Conservation (phyloP, 1,140 invertebrate genomes). For the Bombus confusus region DNA sequence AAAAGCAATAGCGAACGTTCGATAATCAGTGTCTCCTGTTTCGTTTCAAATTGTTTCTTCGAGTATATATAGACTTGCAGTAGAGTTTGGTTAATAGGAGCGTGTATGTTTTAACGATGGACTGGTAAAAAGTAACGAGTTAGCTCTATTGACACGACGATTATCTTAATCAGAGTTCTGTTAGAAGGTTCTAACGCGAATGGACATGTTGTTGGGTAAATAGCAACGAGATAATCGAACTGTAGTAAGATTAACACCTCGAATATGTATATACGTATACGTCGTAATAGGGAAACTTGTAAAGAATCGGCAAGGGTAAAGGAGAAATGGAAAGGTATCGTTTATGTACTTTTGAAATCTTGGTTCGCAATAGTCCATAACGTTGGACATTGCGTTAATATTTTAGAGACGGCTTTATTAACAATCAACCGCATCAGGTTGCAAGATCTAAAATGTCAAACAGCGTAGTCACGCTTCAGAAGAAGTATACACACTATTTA, state of each 20-base stretch:
- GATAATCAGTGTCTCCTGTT: background rate
- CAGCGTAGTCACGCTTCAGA: conserved; percentile 28
- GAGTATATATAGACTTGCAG: background rate
- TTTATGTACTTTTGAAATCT: background rate
- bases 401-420: conserved; percentile 1
- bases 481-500: conserved; percentile 26
- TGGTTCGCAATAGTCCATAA: background rate
- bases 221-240: background rate
- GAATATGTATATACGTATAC: background rate
- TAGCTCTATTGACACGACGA: conserved; percentile 16
- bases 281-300: background rate
- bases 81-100: too few relatives aligned
- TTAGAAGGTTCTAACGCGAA: conserved; percentile 27
- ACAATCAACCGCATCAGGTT: conserved; percentile 26
- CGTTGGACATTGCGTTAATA: background rate
- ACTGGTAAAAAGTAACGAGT: conserved; percentile 21
- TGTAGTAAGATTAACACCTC: background rate
- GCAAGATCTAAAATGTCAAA: conserved; percentile 25
- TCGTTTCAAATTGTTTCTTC: background rate
- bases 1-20: background rate
- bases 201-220: background rate
- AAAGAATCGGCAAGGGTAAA: too few relatives aligned
- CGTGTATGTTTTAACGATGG: conserved; percentile 10
- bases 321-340: background rate
- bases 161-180: conserved; percentile 15